These are phyloP conservation scores for Sarcophaga caerulescens DNA, from an alignment of 2,888 invertebrate species.

Conservation along the genomic window DNA sequence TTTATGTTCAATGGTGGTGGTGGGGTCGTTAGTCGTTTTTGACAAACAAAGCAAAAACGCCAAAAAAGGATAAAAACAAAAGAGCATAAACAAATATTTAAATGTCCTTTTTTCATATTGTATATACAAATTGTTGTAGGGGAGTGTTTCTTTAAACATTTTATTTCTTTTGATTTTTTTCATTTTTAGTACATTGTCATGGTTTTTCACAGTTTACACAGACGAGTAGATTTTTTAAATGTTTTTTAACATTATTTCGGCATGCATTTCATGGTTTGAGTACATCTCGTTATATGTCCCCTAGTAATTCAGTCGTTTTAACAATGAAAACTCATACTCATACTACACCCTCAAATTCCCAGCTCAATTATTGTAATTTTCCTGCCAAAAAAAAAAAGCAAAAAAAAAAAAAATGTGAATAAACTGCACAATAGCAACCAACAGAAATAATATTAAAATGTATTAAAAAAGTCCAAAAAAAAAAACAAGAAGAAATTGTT, in stretches of 20 bases:
- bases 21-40: neutral
- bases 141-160: too few species aligned
- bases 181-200: conserved; percentile 33
- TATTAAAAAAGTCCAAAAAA: neutral
- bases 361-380: conserved; percentile 62
- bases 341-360: conserved; percentile 41
- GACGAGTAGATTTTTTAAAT: neutral
- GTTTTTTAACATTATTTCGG: neutral
- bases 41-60: too few species aligned
- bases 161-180: too few species aligned
- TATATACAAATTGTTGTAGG: too few species aligned
- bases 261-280: neutral
- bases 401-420: neutral
- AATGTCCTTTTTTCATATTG: neutral
- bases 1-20: conserved; percentile 1
- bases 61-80: neutral
- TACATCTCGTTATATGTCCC: conserved; percentile 41
- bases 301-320: conserved; percentile 41
- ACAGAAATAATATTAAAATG: too few species aligned
- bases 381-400: conserved; percentile 5
- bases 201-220: conserved; percentile 13
- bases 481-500: neutral
- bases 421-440: too few species aligned
- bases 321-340: conserved; percentile 29
- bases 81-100: conserved; percentile 9